Percentiles rank a stretch among this genome's conserved stretches.
phyloP scores from a whole-genome alignment of 2,797 vertebrate species.

The Tinamus major region DNA sequence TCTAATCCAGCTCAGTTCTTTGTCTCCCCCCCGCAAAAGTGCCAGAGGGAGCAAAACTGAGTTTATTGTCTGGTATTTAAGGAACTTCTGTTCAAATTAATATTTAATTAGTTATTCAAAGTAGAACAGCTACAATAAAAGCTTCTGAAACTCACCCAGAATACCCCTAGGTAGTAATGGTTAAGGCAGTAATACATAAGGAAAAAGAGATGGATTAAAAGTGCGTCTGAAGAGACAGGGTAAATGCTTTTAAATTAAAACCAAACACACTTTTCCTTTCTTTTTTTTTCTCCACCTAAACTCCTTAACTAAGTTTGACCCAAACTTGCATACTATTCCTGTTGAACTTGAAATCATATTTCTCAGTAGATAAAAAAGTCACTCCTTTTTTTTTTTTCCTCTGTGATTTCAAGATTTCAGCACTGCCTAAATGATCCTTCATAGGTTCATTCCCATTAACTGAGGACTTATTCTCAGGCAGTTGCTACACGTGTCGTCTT shows the following conservation, averaged over 20 bases:
- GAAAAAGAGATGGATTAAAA: background rate
- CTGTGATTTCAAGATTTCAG: background rate
- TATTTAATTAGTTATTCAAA: slow-evolving; percentile 41
- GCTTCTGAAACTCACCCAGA: background rate
- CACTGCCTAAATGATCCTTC: background rate
- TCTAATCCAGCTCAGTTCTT: background rate
- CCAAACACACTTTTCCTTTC: background rate
- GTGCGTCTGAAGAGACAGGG: background rate
- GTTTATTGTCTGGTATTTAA: background rate
- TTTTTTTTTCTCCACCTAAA: background rate
- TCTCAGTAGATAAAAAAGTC: background rate
- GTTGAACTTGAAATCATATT: background rate
- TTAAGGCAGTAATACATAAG: background rate
- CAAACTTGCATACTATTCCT: background rate
- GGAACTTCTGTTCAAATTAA: slow-evolving; percentile 18
- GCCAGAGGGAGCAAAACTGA: background rate
- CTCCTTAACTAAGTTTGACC: background rate
- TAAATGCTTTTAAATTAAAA: slow-evolving; percentile 27
- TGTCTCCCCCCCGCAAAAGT: background rate
- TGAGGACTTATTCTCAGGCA: background rate
- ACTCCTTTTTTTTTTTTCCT: background rate
- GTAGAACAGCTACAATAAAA: background rate
- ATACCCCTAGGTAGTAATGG: background rate
- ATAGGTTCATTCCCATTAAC: background rate
- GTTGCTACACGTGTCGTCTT: background rate